Conservation (phyloP, 2,888 invertebrate species). For the Orthosia incerta region DNA sequence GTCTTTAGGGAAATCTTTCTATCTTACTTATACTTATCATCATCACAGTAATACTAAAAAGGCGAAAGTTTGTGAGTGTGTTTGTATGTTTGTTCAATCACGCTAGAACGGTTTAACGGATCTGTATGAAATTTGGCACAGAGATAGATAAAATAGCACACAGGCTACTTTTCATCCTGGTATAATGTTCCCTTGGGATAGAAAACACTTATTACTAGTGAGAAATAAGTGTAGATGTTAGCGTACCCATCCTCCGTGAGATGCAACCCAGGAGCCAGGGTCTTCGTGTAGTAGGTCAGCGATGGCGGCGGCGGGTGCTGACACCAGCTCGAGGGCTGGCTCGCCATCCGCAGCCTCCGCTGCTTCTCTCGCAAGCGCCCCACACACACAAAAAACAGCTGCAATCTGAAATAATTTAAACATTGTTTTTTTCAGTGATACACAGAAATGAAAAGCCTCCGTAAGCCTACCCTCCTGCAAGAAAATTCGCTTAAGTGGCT, state of each 20-base stretch:
- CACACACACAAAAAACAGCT: conserved; percentile 95
- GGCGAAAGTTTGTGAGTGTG: no score
- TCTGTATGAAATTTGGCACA: no score
- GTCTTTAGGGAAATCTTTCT: not conserved
- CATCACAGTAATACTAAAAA: no score
- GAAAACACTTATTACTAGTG: not conserved
- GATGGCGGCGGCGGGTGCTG: conserved; percentile 93
- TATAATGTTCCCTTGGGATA: no score
- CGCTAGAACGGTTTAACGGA: no score
- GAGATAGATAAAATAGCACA: no score
- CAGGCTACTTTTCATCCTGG: no score
- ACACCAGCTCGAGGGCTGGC: conserved; percentile 90
- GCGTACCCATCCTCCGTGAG: conserved; percentile 96
- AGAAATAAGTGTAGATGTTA: not conserved
- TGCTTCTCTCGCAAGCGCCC: conserved; percentile 95
- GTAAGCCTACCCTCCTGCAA: not conserved
- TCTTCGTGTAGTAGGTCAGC: conserved; percentile 95
- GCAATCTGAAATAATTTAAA: conserved; percentile 86
- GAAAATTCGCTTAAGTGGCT: not conserved
- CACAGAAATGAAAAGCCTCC: not conserved
- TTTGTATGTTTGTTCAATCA: no score
- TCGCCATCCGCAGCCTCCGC: conserved; percentile 90
- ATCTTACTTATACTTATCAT: no score
- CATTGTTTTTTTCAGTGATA: not conserved
- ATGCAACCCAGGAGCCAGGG: conserved; percentile 95